Conservation (phyloP, 2,797 vertebrate species). For the Pampus argenteus region DNA sequence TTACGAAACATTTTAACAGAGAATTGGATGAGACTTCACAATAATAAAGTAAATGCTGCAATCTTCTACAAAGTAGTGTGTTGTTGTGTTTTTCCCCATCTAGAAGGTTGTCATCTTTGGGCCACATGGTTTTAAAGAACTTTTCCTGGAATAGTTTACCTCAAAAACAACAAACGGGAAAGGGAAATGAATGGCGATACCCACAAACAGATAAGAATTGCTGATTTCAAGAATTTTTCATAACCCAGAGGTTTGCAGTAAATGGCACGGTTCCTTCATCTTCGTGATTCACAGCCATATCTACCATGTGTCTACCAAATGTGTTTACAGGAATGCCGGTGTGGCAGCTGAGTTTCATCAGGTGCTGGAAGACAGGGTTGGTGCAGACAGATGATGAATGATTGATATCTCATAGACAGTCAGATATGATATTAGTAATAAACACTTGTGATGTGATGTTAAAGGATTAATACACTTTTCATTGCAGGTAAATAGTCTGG, state of each 20-base stretch:
- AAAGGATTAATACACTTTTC: background rate
- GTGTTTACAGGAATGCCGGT: slow-evolving; percentile 37
- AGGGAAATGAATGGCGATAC: slow-evolving; percentile 13
- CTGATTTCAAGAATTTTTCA: too few species aligned
- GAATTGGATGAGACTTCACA: background rate
- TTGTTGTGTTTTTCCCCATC: slow-evolving; percentile 21
- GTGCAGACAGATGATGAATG: slow-evolving; percentile 41
- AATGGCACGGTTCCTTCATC: background rate
- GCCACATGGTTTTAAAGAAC: slow-evolving; percentile 53
- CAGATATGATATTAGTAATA: background rate
- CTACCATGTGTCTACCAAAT: slow-evolving; percentile 59
- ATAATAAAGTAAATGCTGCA: too few species aligned
- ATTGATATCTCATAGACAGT: slow-evolving; percentile 29
- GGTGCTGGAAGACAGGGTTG: slow-evolving; percentile 22
- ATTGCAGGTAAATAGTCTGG: background rate
- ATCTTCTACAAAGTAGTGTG: background rate
- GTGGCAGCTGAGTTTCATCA: slow-evolving; percentile 50
- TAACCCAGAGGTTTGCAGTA: background rate
- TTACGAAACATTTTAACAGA: background rate
- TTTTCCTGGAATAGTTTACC: slow-evolving; percentile 58
- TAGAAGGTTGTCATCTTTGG: too few species aligned
- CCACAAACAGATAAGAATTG: slow-evolving; percentile 23
- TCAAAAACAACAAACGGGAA: slow-evolving; percentile 25
- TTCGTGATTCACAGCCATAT: slow-evolving; percentile 19
- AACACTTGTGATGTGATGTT: background rate